phyloP scores from a whole-genome alignment of 2,113 vertebrate species.

The Aldabrachelys gigantea region DNA sequence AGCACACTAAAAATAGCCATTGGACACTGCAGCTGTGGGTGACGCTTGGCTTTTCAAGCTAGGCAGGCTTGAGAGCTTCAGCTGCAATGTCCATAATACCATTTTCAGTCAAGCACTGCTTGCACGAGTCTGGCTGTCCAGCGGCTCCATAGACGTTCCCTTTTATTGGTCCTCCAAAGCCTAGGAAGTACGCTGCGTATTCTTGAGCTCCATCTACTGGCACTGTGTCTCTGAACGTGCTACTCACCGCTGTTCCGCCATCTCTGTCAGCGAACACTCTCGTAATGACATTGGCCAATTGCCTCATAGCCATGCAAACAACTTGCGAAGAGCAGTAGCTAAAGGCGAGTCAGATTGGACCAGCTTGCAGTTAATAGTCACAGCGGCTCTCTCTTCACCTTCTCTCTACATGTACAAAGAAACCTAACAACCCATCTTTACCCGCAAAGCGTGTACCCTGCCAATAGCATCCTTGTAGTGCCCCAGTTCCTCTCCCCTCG shows the following conservation, averaged over 20 bases:
- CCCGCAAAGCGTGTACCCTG: not conserved
- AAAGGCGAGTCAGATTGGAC: not conserved
- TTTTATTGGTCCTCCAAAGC: not conserved
- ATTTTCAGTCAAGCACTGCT: not conserved
- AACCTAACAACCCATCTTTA: not conserved
- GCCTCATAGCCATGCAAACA: not conserved
- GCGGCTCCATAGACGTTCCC: not conserved
- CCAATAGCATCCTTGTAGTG: not conserved
- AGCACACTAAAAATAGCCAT: not conserved
- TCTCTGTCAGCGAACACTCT: not conserved
- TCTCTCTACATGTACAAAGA: not conserved
- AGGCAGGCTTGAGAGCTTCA: not conserved
- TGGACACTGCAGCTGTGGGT: too few species aligned
- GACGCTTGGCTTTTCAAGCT: too few species aligned
- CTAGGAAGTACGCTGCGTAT: not conserved
- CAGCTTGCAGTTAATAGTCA: not conserved
- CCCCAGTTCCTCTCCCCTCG: not conserved
- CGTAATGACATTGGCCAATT: not conserved
- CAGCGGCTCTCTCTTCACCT: not conserved
- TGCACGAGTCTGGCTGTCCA: not conserved
- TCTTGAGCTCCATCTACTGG: not conserved
- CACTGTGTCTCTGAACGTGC: not conserved
- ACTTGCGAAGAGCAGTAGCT: not conserved
- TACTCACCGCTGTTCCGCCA: not conserved
- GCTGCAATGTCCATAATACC: not conserved